Evolutionary conservation across 2,888 invertebrate genomes (phyloP), one percentile per base, ranked within the genome.

Genomic region (Heteropelma amictum): DNA sequence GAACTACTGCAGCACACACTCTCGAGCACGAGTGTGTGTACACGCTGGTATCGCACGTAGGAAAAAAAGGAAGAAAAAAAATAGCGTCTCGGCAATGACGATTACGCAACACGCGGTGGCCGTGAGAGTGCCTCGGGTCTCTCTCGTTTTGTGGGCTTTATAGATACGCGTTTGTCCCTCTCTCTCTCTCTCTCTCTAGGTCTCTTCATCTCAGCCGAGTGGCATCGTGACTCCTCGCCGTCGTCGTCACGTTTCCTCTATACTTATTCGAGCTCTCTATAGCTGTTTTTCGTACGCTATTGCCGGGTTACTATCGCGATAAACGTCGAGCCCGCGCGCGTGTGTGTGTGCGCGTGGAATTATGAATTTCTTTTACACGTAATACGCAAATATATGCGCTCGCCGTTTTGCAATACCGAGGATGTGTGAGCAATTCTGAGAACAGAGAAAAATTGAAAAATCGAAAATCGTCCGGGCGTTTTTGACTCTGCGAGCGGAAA

Each of bases 41-140:
- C 12, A 47, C 30, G 38, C 8, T 17, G 3, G 19, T 28, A 10
- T 3, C 8, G 26, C 12, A 40, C 5, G 7, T 14, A 33, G 17
- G 53, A 17, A 38, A 17, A 26, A 40, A 42, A 53, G 38, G 60
- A 26, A 17, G 8, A 10, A 47, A 63, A 63, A 60, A 45, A 49
- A 38, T 56, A 30, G 30, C 30, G 56, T 75, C 58, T 77, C 69
- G 76, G 82, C 82, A 79, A 81, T 83, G 82, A 80, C 82, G 85
- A 87, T 88, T 88, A 88, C 87, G 88, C 87, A 88, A 88, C 85
- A 85, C 85, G 85, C 87, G 87, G 85, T 87, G 88, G 87, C 88
- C 88, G 86, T 88, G 88, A 88, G 88, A 85, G 84, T 74, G 74
- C 71, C 53, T 61, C 67, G 61, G 72, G 58, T 65, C 40, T 71